Evolutionary conservation across 2,888 invertebrate species (phyloP), one percentile per base, ranked within the genome.

Genomic region (Athrips mouffetella): DNA sequence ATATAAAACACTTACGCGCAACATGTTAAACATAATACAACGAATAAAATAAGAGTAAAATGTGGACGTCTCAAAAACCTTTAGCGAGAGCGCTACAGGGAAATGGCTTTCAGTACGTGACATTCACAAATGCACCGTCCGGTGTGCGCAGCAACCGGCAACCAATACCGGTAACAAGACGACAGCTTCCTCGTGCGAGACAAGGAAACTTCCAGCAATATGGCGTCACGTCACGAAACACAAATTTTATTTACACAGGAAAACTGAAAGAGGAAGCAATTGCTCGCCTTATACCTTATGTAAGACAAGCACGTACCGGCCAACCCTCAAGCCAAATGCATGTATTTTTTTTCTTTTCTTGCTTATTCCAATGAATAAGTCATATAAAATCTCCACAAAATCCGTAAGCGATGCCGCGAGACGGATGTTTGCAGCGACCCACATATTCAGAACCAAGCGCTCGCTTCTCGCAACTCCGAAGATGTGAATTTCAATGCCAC

Each of bases 401-500:
- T 23, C 31, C 29, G 27, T 42, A 42, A 29, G 42, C 21, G 29
- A 42, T 29, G 42, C 42, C n/a, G 30, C 21, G 21, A 44, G 31
- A 10, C 21, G 30, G 21, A 21, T 8, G 31, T 40, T 40, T 20
- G 40, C 39, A 21, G 25, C 25, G 25, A 4, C 13, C 29, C 8
- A n/a, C n/a, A 25, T 41, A 30, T 48, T 44, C 48, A 20, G 13
- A 20, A 29, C 29, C 29, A 20, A 29, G 10, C 4, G 31, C 16
- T 23, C 44, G 31, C 44, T 44, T 30, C 30, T 11, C 3, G 16
- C 31, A 18, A 20, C 18, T 29, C 45, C 37, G 11, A 61, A 61
- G 63, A 67, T 65, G 57, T 67, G 65, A 70, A 68, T 70, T 67
- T 65, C 62, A 68, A 71, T 69, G 61, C 65, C 57, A 54, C 58